phyloP scores from a whole-genome alignment of 2,797 vertebrate species.

The Sebastiscus tertius region DNA sequence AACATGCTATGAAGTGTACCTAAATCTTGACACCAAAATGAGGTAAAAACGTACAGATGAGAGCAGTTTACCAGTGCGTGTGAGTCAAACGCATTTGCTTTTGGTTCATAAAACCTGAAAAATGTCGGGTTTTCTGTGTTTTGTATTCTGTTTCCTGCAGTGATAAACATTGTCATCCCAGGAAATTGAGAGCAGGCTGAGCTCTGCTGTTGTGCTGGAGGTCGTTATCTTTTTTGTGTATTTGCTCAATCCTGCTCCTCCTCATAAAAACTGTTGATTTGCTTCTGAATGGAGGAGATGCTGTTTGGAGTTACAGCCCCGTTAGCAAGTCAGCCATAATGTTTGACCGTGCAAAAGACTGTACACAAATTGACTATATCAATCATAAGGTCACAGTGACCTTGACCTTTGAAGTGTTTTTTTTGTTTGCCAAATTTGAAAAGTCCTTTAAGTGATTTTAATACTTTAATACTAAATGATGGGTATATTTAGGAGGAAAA shows the following conservation, averaged over 20 bases:
- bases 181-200: conserved; percentile 34
- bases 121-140: conserved; percentile 11
- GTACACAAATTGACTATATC: too few species aligned
- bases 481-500: not conserved
- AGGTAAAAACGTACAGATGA: not conserved
- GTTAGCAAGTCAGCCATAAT: too few species aligned
- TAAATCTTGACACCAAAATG: not conserved
- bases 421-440: too few species aligned
- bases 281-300: conserved; percentile 1
- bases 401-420: too few species aligned
- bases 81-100: not conserved
- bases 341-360: too few species aligned
- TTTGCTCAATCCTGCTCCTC: conserved; percentile 33
- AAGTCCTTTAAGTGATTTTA: not conserved
- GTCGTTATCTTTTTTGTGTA: conserved; percentile 17
- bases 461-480: not conserved
- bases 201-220: conserved; percentile 10
- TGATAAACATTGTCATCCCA: conserved; percentile 33
- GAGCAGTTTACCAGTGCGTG: not conserved
- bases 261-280: conserved; percentile 17
- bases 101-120: not conserved
- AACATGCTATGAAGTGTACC: not conserved
- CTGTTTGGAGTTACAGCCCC: not conserved
- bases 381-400: too few species aligned
- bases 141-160: conserved; percentile 3